Evolutionary conservation across 2,113 vertebrate species (phyloP).

Genomic region (Sander vitreus): DNA sequence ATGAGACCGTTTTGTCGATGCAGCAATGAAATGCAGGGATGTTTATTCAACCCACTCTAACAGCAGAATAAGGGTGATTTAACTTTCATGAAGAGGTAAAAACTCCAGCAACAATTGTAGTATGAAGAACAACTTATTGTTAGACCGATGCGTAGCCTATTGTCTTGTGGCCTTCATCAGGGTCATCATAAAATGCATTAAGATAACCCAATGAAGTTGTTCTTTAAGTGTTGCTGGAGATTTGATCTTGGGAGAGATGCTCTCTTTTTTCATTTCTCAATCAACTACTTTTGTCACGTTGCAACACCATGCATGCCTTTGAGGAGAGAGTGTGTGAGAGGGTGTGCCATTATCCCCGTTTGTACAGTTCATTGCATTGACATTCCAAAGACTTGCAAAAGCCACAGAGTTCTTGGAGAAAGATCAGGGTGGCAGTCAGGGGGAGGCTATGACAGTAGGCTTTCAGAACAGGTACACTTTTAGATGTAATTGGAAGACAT

Average conservation of each 20-base stretch:
- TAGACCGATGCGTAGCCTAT: too few species aligned
- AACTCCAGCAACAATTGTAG: background rate
- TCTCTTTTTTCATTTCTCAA: background rate
- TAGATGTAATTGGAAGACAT: background rate
- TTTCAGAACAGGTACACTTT: background rate
- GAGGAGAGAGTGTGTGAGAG: background rate
- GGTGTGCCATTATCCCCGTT: background rate
- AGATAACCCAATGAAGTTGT: background rate
- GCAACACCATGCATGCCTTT: background rate
- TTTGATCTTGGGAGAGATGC: background rate
- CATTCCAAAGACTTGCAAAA: background rate
- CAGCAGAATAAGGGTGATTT: background rate
- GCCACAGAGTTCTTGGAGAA: background rate
- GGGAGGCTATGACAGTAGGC: background rate
- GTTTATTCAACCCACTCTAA: background rate
- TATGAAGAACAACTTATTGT: background rate
- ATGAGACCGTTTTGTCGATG: background rate
- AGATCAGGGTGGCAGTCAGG: background rate
- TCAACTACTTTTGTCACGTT: background rate
- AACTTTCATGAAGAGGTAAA: background rate
- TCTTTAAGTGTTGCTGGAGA: background rate
- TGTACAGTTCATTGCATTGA: background rate
- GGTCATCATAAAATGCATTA: background rate
- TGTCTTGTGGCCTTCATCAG: background rate
- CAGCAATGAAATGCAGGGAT: background rate